Conservation (phyloP, 2,797 vertebrate species). For the Vireo griseus region DNA sequence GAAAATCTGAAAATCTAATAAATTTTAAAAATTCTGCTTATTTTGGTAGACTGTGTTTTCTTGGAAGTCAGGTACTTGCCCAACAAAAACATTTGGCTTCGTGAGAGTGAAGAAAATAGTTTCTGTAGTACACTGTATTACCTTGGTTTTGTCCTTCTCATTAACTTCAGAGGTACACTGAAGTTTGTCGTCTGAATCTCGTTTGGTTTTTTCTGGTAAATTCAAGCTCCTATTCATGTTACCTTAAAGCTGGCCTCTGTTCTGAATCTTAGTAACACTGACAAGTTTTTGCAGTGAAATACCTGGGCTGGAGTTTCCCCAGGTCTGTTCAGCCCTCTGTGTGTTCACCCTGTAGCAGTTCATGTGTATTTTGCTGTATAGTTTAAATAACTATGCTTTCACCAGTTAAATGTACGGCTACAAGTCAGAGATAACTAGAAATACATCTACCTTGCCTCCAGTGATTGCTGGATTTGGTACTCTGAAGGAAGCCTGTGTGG, state of each 20-base stretch:
- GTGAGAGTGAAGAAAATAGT: background rate
- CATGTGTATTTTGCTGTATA: background rate
- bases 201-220: background rate
- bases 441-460: rapidly evolving
- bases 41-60: slow-evolving; percentile 21
- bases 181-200: background rate
- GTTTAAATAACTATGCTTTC: background rate
- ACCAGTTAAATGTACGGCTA: background rate
- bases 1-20: slow-evolving; percentile 18
- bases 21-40: slow-evolving; percentile 29
- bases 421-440: background rate
- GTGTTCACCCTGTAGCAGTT: background rate
- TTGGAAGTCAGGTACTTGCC: background rate
- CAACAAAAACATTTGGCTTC: background rate
- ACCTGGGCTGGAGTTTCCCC: background rate
- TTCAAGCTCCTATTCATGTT: background rate
- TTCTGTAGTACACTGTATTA: background rate
- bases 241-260: background rate
- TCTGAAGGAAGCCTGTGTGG: background rate
- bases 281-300: background rate
- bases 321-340: rapidly evolving
- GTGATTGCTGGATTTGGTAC: background rate
- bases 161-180: background rate
- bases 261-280: background rate
- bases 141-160: background rate